phyloP scores from a whole-genome alignment of 2,113 vertebrate species.

The Tetrao urogallus region DNA sequence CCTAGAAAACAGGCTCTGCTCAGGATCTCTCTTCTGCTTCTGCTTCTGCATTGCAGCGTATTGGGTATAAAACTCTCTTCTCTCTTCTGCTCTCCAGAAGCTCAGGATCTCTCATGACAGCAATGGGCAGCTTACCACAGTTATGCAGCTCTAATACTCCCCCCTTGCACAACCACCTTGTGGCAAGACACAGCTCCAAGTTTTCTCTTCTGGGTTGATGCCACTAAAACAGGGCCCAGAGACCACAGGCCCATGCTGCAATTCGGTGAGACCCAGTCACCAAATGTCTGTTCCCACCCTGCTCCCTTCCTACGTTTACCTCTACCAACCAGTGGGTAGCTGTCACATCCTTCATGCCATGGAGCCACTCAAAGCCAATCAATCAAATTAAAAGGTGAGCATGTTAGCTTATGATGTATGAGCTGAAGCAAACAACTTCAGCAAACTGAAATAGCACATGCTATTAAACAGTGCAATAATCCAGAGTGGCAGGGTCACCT shows the following conservation, averaged over 20 bases:
- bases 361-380: neutral
- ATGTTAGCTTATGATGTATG: neutral
- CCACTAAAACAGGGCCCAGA: neutral
- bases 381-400: slow-evolving; percentile 16
- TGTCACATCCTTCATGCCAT: neutral
- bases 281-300: neutral
- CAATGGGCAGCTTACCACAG: rapidly evolving
- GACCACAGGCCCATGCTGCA: neutral
- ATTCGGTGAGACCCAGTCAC: rapidly evolving
- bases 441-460: neutral
- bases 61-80: too few species aligned
- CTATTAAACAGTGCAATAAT: neutral
- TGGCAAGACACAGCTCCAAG: neutral
- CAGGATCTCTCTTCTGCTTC: neutral
- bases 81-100: too few species aligned
- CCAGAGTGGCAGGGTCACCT: neutral
- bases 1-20: neutral
- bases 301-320: neutral
- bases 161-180: rapidly evolving
- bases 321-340: neutral
- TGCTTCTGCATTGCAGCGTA: too few species aligned
- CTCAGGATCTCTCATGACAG: neutral
- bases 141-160: neutral
- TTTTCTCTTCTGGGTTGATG: neutral
- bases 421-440: neutral